Base-by-base conservation (phyloP, 2,888 invertebrate species). In the Nemotelus nigrinus region DNA sequence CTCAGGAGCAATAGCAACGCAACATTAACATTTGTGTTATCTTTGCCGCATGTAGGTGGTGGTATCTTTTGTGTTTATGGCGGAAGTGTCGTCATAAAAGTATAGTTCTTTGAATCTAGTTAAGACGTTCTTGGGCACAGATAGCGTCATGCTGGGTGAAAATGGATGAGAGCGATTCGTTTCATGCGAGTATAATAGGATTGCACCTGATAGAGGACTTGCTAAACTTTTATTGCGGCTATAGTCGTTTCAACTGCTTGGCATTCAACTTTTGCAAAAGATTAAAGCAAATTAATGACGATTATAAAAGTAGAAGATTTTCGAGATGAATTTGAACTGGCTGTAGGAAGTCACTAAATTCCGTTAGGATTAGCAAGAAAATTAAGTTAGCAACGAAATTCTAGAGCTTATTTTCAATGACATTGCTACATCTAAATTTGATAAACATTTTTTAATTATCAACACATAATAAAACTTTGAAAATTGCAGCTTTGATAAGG, bases 41-140 rank as follows among this genome's bases (percentile, higher is more conserved):
- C 6, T 7, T 8, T 50, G 50, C 6, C 50, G 50, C 50, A 50
- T 50, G 50, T 7, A 50, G 50, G 50, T 50, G 70, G 70, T 70
- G 70, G 53, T 47, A 55, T 70, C 53, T 53, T 70, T 70, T 55
- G 25, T 39, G 70, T 70, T 70, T 70, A 70, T 70, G 25, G 70
- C 70, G 55, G 43, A 55, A 70, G 55, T 53, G 43, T 70, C n/a
- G 44, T 70, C 70, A 70, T 68, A 68, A 68, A 68, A 48, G 67
- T 7, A 25, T 60, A 60, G 60, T 60, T 60, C 4, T 4, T 41
- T 41, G 43, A 39, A 43, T 25, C 4, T 25, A 58, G 58, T 4
- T 10, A 8, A n/a, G 6, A 7, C 7, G 60, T 41, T 58, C 60
- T 7, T 25, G 25, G 5, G 25, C 41, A 43, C 41, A n/a, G 5